Conservation (phyloP, 1,140 invertebrate species). For the Brachionus paranguensis region DNA sequence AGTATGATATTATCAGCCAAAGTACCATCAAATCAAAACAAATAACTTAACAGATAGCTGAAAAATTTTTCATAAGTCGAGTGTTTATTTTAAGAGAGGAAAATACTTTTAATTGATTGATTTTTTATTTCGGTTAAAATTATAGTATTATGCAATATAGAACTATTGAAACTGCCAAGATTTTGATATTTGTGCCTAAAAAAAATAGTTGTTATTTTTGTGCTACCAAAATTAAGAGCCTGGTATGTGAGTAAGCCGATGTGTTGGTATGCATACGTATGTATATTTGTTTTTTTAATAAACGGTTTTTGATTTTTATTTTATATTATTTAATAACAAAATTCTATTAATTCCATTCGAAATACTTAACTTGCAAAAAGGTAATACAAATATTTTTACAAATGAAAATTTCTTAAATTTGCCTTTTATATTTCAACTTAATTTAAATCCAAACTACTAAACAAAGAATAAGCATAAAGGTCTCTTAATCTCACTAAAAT, state of each 20-base stretch:
- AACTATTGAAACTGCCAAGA: not conserved
- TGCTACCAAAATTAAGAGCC: not conserved
- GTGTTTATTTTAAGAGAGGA: not conserved
- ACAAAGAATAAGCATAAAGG: not conserved
- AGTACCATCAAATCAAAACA: not conserved
- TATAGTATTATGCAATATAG: not conserved
- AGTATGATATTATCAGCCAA: constrained; percentile 22
- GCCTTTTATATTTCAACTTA: not conserved
- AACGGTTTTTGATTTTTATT: constrained; percentile 4
- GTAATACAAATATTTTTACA: constrained; percentile 3
- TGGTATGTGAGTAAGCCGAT: not conserved
- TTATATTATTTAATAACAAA: not conserved
- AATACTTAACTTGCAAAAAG: constrained; percentile 8
- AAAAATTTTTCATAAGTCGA: not conserved
- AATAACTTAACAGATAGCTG: not conserved
- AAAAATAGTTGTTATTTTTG: not conserved
- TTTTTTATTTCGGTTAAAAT: constrained; percentile 23
- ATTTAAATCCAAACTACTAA: not conserved
- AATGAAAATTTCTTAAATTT: constrained; percentile 18
- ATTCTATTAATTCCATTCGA: constrained; percentile 18
- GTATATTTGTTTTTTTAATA: constrained; percentile 11
- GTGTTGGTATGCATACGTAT: not conserved
- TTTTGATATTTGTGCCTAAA: not conserved
- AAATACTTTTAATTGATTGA: constrained; percentile 11
- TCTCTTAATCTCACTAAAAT: constrained; percentile 14